Base-by-base conservation (phyloP, 2,888 invertebrate species). In the Podotricha telesiphe region DNA sequence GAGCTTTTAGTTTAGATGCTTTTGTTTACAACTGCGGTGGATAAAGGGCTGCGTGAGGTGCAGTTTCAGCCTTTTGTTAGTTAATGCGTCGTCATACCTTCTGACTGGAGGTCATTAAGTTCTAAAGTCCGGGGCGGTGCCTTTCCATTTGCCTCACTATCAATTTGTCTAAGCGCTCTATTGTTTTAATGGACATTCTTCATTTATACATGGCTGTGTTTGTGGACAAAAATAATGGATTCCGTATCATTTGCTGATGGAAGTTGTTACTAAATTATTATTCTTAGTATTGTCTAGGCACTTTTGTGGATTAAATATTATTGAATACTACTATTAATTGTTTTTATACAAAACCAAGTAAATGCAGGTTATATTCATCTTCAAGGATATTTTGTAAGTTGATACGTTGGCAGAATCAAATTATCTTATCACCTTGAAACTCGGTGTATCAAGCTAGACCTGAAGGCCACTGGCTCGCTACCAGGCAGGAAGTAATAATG, bases 11-110 rank as follows among this genome's bases (percentile, higher is more conserved):
- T 72, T 74, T 76, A 69, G 67, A 59, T 83, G 83, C 85, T 86
- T 59, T 85, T 87, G 84, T 86, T 86, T 84, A 80, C 80, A 87
- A 87, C 87, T 87, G 87, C 13, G 62, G 19, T 34, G 28, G 87
- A 88, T 87, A 87, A 85, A 86, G 85, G 83, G 80, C 79, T 82
- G 79, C 80, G 83, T 85, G 74, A 74, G 72, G 84, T 83, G 84
- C 83, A 86, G 87, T 87, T 88, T 81, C 78, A 81, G 76, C 79
- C 86, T 75, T 85, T 89, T 89, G 89, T 89, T 86, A 81, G 75
- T 82, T 89, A 89, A 89, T 88, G 88, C 86, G 86, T 81, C 84
- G 85, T 76, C 82, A 82, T 84, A 81, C 82, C 80, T 81, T 79
- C 81, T 78, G 77, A 78, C 82, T 84, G 80, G 79, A 82, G 82